Evolutionary conservation across 2,113 vertebrate species (phyloP).

Genomic region (Vombatus ursinus): DNA sequence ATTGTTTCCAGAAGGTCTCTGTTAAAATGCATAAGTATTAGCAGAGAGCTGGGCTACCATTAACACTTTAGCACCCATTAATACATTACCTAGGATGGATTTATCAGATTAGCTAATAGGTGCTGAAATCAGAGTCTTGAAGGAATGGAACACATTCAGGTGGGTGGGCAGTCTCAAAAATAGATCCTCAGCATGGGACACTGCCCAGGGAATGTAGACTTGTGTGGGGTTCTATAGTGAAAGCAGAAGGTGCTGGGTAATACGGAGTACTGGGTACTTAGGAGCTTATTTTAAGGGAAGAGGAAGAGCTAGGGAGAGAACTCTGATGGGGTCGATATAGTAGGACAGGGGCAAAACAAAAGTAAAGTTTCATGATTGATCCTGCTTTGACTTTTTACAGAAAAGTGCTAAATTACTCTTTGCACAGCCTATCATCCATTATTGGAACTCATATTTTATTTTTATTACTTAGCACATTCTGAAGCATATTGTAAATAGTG

Average conservation of each 20-base stretch:
- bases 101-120: not conserved
- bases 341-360: not conserved
- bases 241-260: not conserved
- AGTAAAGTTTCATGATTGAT: not conserved
- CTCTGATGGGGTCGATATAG: not conserved
- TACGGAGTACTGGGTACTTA: not conserved
- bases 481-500: not conserved
- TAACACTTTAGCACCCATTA: not conserved
- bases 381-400: not conserved
- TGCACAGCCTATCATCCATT: not conserved
- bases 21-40: slow-evolving; percentile 17
- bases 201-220: not conserved
- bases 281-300: too few relatives aligned
- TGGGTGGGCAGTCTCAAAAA: not conserved
- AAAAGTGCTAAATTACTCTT: not conserved
- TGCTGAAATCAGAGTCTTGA: not conserved
- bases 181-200: not conserved
- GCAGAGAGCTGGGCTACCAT: not conserved
- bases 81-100: not conserved
- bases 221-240: not conserved
- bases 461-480: not conserved
- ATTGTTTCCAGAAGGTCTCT: not conserved
- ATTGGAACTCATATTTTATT: not conserved
- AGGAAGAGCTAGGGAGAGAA: not conserved
- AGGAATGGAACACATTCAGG: not conserved